phyloP scores from a whole-genome alignment of 2,797 vertebrate species.

The Pygocentrus nattereri region DNA sequence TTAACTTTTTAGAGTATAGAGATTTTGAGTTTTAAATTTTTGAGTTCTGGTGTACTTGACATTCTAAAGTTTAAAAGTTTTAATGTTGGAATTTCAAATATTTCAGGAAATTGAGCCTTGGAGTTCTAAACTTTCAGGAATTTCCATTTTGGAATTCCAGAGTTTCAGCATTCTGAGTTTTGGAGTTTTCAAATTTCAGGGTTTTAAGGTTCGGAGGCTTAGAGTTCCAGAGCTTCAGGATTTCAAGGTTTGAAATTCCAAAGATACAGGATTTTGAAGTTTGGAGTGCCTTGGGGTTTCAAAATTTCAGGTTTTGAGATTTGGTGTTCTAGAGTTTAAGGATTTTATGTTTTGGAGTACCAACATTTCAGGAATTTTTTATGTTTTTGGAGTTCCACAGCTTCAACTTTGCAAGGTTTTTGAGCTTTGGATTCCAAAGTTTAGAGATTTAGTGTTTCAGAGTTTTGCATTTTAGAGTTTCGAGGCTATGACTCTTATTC shows the following conservation, averaged over 20 bases:
- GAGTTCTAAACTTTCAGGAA: too few relatives aligned
- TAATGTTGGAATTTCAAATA: too few relatives aligned
- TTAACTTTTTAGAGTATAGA: too few relatives aligned
- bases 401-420: not conserved
- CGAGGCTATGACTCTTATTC: too few relatives aligned
- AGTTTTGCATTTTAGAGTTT: not conserved
- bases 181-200: not conserved
- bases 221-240: not conserved
- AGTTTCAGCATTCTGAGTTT: not conserved
- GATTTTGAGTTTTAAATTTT: too few relatives aligned
- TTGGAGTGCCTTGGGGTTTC: too few relatives aligned
- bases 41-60: too few relatives aligned
- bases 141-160: too few relatives aligned
- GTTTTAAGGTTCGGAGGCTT: not conserved
- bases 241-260: constrained; percentile 1
- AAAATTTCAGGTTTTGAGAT: not conserved
- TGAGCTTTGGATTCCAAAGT: not conserved
- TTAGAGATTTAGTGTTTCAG: not conserved
- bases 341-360: not conserved
- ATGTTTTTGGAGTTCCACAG: not conserved
- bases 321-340: not conserved
- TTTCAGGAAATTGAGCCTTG: too few relatives aligned
- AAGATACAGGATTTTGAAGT: too few relatives aligned
- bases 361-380: too few relatives aligned
- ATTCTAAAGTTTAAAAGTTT: too few relatives aligned